phyloP scores from a whole-genome alignment of 2,113 vertebrate species.

The Sakesphorus luctuosus region DNA sequence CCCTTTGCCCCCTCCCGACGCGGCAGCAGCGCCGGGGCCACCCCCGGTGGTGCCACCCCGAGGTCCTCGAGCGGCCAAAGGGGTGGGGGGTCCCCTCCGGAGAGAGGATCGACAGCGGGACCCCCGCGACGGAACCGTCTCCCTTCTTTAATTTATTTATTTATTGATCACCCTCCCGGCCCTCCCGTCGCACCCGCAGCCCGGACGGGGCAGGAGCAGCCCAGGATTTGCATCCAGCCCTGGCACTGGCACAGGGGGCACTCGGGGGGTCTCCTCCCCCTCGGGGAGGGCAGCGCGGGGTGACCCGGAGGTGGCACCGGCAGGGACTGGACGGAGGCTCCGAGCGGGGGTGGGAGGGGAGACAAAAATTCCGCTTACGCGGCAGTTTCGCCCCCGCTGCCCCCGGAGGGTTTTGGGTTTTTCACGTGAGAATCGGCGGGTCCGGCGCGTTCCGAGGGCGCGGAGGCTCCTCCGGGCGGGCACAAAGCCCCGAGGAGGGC shows the following conservation, averaged over 20 bases:
- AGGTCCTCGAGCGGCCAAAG: not conserved
- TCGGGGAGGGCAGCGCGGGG: not conserved
- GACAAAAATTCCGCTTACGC: slow-evolving; percentile 5
- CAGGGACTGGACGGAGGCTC: not conserved
- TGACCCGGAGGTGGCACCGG: not conserved
- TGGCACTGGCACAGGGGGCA: not conserved
- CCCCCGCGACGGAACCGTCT: not conserved
- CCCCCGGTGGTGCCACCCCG: not conserved
- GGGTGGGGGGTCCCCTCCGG: not conserved
- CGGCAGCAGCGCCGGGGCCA: not conserved
- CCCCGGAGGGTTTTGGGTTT: not conserved
- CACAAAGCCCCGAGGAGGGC: too few species aligned
- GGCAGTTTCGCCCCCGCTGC: slow-evolving; percentile 1
- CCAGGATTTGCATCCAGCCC: not conserved
- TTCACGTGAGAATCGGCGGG: slow-evolving; percentile 4
- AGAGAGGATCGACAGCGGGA: not conserved
- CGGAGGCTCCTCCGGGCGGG: not conserved
- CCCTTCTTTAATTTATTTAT: slow-evolving; percentile 67
- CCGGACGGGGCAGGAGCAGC: not conserved
- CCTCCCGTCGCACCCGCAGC: not conserved
- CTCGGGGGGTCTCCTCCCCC: not conserved
- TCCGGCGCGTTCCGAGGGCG: not conserved
- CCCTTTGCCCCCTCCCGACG: not conserved
- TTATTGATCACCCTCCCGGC: slow-evolving; percentile 39
- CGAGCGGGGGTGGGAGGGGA: not conserved